A percentile compares a stretch with the other conserved stretches of the same genome.
These are phyloP conservation scores for Syngnathus scovelli DNA, from an alignment of 2,113 vertebrate genomes.

Conservation along the genomic window DNA sequence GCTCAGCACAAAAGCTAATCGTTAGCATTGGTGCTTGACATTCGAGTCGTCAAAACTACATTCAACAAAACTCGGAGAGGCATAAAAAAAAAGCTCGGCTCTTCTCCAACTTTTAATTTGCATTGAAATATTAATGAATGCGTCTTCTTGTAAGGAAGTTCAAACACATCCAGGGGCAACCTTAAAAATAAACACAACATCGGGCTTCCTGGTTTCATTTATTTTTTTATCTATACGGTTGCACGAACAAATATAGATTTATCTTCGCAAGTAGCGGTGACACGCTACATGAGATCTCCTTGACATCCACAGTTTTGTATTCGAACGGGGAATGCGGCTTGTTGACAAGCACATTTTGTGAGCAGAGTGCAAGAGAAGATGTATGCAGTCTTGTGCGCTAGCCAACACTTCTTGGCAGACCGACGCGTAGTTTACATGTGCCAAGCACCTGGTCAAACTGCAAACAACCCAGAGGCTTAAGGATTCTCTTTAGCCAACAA, in stretches of 20 bases:
- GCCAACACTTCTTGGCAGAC: conserved; percentile 69
- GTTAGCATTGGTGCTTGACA: not conserved
- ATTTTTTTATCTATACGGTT: conserved; percentile 3
- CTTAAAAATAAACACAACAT: conserved; percentile 12
- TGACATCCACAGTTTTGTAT: not conserved
- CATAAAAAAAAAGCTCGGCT: conserved; percentile 18
- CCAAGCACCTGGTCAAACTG: conserved; percentile 77
- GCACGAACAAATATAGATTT: conserved; percentile 5
- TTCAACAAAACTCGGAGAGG: conserved; percentile 13
- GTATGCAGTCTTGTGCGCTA: conserved; percentile 60
- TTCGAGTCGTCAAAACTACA: conserved; percentile 6
- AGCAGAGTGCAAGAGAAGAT: conserved; percentile 54
- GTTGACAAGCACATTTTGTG: conserved; percentile 32
- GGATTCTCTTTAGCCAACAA: conserved; percentile 66
- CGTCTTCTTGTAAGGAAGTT: conserved; percentile 40
- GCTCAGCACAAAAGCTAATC: not conserved
- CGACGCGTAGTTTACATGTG: conserved; percentile 53
- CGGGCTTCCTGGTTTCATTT: conserved; percentile 1
- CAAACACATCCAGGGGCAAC: conserved; percentile 23
- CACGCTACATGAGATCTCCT: not conserved
- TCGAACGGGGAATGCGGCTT: conserved; percentile 7
- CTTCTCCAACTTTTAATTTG: conserved; percentile 40
- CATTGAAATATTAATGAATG: conserved; percentile 53
- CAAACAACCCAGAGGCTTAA: conserved; percentile 74
- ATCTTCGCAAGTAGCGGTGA: not conserved